Conservation (phyloP, 92 coral and sea anemone species). For the Epizoanthus stellaris region DNA sequence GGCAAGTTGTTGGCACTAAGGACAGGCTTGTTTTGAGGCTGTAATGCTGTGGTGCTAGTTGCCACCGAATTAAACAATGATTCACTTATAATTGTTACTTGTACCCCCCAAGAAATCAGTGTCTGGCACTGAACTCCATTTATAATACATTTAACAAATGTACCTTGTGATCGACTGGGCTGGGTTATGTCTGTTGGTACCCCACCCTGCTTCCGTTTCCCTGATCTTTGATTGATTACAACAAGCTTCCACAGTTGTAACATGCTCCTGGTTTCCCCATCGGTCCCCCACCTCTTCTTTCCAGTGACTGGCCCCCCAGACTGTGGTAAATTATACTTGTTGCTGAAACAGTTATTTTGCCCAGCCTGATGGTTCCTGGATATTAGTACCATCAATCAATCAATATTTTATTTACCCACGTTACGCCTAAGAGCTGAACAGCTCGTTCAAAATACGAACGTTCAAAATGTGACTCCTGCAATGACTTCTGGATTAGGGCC, state of each 20-base stretch:
- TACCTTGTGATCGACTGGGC: constrained; percentile 39
- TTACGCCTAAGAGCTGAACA: too few species aligned
- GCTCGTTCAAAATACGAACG: too few species aligned
- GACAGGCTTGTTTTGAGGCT: constrained; percentile 21
- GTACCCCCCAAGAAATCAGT: constrained; percentile 32
- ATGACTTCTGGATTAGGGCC: too few species aligned
- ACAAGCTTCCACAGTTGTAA: constrained; percentile 29
- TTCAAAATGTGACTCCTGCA: too few species aligned
- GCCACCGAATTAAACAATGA: background rate
- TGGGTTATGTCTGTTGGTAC: constrained; percentile 6
- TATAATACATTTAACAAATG: constrained; percentile 3
- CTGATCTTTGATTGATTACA: background rate
- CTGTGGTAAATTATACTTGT: constrained; percentile 11
- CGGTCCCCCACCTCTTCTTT: background rate
- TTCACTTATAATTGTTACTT: constrained; percentile 42
- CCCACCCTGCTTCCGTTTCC: constrained; percentile 38
- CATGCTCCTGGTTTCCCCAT: background rate
- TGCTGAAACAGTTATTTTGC: constrained; percentile 19
- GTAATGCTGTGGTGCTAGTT: background rate
- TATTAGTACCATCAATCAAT: too few species aligned
- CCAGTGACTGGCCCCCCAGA: background rate
- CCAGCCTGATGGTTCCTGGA: background rate
- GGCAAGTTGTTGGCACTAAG: constrained; percentile 37
- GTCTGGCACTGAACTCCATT: constrained; percentile 12
- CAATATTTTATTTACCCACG: too few species aligned